Evolutionary conservation across 35 echinoderm and acorn worm genomes (phyloP), one percentile per base, ranked within the genome.

Genomic region (Lytechinus variegatus): DNA sequence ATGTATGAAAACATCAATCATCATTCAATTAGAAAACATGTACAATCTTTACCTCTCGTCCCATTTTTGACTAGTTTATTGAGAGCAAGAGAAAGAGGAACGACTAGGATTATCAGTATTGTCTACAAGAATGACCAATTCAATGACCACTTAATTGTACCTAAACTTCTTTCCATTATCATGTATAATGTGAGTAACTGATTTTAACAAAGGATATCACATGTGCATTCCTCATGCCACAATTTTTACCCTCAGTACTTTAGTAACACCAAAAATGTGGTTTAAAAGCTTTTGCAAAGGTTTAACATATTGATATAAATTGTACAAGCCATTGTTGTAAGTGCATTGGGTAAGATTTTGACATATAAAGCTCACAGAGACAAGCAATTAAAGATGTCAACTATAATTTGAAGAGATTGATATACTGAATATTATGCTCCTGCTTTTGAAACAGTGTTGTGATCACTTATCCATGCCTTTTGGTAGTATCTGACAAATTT

Each of bases 1-100:
- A 79, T 79, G 24, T 24, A 79, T 79, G 19, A 90, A 90, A 90
- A 10, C 88, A 90, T 28, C 10, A 90, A 28, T 13, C 28, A 28
- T 12, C 66, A 79, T 79, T 79, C n/a, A 5, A 28, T 90, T 14
- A 93, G 21, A 57, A 28, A 53, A 57, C 9, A 28, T 24, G n/a
- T n/a, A 93, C 21, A 8, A 10, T 53, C 54, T 3, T 93, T 93
- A 93, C 92, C 92, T 93, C 92, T 57, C 53, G 55, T 57, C 92
- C 92, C 92, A 93, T 93, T 57, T 93, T 93, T 4, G 92, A 93
- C 92, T 93, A 54, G 53, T 93, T 93, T 29, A n/a, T 27, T 93
- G 10, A 12, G 92, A 52, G 52, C 3, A 54, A 52, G 52, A 79
- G n/a, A 79, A 79, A 79, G 16, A 79, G 16, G 33, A 19, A 16